These are phyloP conservation scores for Argynnis bischoffii DNA, from an alignment of 2,888 invertebrate species.

Conservation along the genomic window DNA sequence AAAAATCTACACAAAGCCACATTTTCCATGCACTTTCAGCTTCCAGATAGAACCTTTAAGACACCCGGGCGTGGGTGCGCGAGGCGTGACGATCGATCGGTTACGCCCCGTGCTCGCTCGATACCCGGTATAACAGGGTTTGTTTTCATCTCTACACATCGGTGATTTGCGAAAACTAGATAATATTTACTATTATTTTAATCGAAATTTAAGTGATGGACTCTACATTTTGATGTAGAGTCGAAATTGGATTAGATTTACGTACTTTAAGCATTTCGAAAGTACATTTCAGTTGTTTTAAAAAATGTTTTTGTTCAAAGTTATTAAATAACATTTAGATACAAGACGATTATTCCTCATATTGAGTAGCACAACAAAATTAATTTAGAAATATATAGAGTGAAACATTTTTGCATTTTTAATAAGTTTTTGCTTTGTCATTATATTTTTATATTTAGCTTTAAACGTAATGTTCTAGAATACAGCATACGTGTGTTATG, in stretches of 20 bases:
- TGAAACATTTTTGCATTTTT: not conserved
- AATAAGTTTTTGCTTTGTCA: not conserved
- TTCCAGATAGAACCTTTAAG: constrained; percentile 30
- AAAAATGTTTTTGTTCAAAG: too few species aligned
- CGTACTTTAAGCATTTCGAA: too few species aligned
- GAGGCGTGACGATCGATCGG: constrained; percentile 58
- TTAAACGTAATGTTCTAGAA: constrained; percentile 8
- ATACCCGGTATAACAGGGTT: constrained; percentile 33
- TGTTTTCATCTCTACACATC: constrained; percentile 34
- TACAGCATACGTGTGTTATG: constrained; percentile 3
- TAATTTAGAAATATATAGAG: too few species aligned
- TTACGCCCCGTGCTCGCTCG: constrained; percentile 59
- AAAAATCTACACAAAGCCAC: constrained; percentile 1
- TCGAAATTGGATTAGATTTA: too few species aligned
- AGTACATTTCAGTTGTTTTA: too few species aligned
- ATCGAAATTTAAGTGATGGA: not conserved
- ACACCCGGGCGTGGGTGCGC: constrained; percentile 38
- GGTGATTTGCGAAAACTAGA: constrained; percentile 22
- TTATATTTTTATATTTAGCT: not conserved
- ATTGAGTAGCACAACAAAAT: too few species aligned
- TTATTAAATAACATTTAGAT: too few species aligned
- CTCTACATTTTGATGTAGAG: too few species aligned
- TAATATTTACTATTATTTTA: not conserved
- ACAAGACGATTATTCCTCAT: too few species aligned
- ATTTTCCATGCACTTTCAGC: constrained; percentile 12